Evolutionary conservation across 2,797 vertebrate genomes (phyloP), one percentile per base, ranked within the genome.

Genomic region (Lutjanus argentimaculatus): DNA sequence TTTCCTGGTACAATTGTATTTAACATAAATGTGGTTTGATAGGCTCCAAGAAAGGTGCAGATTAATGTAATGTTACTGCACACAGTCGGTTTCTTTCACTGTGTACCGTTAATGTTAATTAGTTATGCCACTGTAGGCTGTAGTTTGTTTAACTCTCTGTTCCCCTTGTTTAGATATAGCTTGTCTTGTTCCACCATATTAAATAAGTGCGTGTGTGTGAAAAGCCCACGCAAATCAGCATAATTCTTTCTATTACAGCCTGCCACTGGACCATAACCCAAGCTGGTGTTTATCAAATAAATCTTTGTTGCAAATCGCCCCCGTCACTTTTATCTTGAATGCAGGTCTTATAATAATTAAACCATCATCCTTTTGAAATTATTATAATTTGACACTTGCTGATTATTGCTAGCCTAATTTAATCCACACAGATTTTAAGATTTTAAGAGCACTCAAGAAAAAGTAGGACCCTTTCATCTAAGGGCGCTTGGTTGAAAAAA

Each of bases 351-450:
- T 15, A 48, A 43, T 49, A 40, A 51, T 58, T 11, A 63, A 59
- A 4, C 42, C 1, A 6, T 25, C 46, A n/a, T 12, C 16, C 12
- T 59, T 16, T 65, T 71, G 11, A 53, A n/a, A 64, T 10, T 9
- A 21, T 21, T 6, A 53, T 61, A 36, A 30, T 72, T 48, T 63
- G 4, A 64, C 42, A 62, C 19, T 22, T 55, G n/a, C 11, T 63
- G 51, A 67, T 78, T 65, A 48, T n/a, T n/a, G 15, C 21, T n/a
- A 21, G 59, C 2, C 7, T 57, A 17, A 58, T 80, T 62, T 48
- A 73, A 83, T 79, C 80, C n/a, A 17, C 63, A 43, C 1, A 40
- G 46, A 80, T 69, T 68, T 75, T 53, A 16, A 58, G 21, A 71
- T 69, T 72, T 7, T 4, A n/a, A 9, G 1, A 2, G 55, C 25